Evolutionary conservation across 1,140 invertebrate species (phyloP), one percentile per base, ranked within the genome.

Genomic region (Drosophila parvula): DNA sequence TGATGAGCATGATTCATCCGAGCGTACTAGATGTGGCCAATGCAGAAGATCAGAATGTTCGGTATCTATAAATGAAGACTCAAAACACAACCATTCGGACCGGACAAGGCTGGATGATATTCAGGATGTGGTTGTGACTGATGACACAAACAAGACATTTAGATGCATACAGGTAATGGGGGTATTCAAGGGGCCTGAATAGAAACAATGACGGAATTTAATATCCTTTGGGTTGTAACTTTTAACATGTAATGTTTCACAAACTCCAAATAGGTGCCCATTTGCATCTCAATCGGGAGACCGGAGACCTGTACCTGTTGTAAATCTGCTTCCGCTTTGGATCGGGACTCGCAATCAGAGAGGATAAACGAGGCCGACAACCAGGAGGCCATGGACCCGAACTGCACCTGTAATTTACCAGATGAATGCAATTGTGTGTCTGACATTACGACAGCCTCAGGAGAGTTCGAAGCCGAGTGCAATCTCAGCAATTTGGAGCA

Each of bases 401-500:
- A 50, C 2, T 16, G 14, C 27, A 50, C 0, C 30, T 30, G 30
- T 30, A 30, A 30, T 30, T 3, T 30, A 8, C 30, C 5, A 30
- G 30, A 30, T 5, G 5, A 2, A 30, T 0, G 30, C 30, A 30
- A 30, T 5, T 7, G 30, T 64, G 55, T 22, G 10, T 55, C 10
- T 1, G 11, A 34, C 3, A 1, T 0, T 1, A 6, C 3, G 1
- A 7, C 1, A 4, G 8, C n/a, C 0, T 3, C n/a, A 1, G 8
- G 44, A 7, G 22, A 59, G 7, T 10, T 36, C 4, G 5, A 11
- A 0, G 58, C 56, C 27, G 22, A 50, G 40, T 80, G 78, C 48
- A 22, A 62, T 30, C 59, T 57, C 4, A 58, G 27, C 1, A 41
- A 74, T 8, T 30, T 84, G 34, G 63, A 85, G 47, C 45, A 27